Base-by-base conservation (phyloP, 1,140 invertebrate species). In the Diachasmimorpha longicaudata region DNA sequence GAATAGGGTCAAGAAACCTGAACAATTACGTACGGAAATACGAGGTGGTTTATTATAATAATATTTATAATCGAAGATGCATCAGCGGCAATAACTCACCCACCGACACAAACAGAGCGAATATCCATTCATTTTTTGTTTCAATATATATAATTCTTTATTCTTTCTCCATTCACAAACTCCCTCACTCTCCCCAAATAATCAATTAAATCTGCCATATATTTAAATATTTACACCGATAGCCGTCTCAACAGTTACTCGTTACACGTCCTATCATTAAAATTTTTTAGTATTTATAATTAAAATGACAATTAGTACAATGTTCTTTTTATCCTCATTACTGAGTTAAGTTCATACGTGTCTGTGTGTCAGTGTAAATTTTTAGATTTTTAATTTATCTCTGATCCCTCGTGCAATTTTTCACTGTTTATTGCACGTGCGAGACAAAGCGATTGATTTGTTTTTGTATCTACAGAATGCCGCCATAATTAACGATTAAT, bases 11-110 rank as follows among this genome's bases (percentile, higher is more conserved):
- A 21, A 21, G 11, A 67, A 67, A 44, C 44, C 46, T 44, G 11
- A 9, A 66, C 14, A 37, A 23, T 39, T 23, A 42, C 25, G 55
- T 88, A 89, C 85, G 85, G 86, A 89, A 89, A 89, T 89, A 89
- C 87, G 85, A 87, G 86, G 83, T 88, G 84, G 86, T 88, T 88
- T 87, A 88, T 88, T 88, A 85, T 87, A 87, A 86, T 88, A 83
- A 84, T 87, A 86, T 88, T 88, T 87, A 86, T 88, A 87, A 82
- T 86, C 81, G 86, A 84, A 84, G 44, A 86, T 85, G 83, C 81
- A 82, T 86, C 80, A 79, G 82, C 80, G 78, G 68, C 25, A 46
- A 55, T 72, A 23, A 16, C 23, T 39, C 23, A 48, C 66, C 21
- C 23, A 37, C 36, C 23, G 10, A 25, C 36, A 55, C 46, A 68